Base-by-base conservation (phyloP, 1,140 invertebrate genomes). In the Drosophila willistoni region DNA sequence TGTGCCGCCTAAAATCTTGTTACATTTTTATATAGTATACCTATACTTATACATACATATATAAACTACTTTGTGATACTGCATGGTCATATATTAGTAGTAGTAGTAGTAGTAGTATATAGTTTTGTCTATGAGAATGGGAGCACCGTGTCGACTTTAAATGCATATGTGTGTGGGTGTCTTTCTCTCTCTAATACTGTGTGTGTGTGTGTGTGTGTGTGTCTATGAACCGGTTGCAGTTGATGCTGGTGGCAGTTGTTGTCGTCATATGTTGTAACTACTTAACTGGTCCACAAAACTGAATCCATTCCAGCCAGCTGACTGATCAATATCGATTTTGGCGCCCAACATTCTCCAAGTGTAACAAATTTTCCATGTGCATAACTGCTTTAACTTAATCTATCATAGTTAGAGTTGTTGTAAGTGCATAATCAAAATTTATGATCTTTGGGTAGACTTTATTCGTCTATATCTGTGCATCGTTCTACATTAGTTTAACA, bases 41-140 rank as follows among this genome's bases (percentile, higher is more conserved):
- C 4, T 57, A 41, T 65, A 60, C 60, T 1, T 68, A 19, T 22
- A n/a, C n/a, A n/a, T 60, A 57, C 42, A 19, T 19, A 42, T 29
- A 41, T 13, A 29, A 36, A 29, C 42, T 51, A 51, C 17, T 34
- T 62, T 63, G 17, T 51, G 60, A 36, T 55, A 55, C 33, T 59
- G 41, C 51, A 65, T 56, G 56, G 64, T 56, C 54, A 51, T 19
- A 22, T 22, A 51, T 29, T 47, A 47, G 14, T 44, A 44, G 14
- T 47, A 47, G 44, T 47, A 19, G 25, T 44, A 44, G 14, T 44
- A 47, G 14, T 47, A 47, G 44, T 51, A 19, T 9, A 51, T 51
- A 51, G 44, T 51, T 67, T 61, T 71, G 68, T 29, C 68, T 69
- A 47, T 80, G 84, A 87, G 84, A 87, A 87, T 71, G 82, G 64